Evolutionary conservation across 2,888 invertebrate genomes (phyloP), one percentile per base, ranked within the genome.

Genomic region (Plemyria rubiginata): DNA sequence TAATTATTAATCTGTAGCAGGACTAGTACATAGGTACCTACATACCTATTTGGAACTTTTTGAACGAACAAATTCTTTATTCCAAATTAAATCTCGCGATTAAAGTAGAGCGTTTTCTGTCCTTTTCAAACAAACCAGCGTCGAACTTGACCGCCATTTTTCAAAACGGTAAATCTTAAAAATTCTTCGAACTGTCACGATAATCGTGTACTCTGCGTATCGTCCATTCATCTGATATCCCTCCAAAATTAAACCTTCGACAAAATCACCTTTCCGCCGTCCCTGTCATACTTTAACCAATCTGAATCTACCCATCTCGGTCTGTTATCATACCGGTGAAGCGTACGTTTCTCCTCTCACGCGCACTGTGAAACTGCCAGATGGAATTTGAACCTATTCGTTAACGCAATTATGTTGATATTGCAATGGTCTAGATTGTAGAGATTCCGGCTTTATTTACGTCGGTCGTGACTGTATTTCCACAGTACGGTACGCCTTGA

Each of bases 391-490:
- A 67, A 72, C 80, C 70, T 60, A 85, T 73, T 64, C 15, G 0
- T 4, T 1, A 52, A 29, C 0, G 16, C 0, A 48, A 66, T 80
- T 85, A 58, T 64, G 76, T 75, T 64, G 41, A 70, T 54, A 75
- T 73, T 84, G 28, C 55, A 67, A 15, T 65, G 74, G 70, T 28
- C 48, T 57, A 53, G 66, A 74, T 75, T 54, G 65, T 74, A 64
- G 72, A 85, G 84, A 87, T 85, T 82, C 79, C 67, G 78, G 70
- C 78, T 82, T 87, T 87, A 90, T 91, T 91, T 90, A 91, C 88
- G 86, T 86, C 81, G 78, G 75, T 91, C 92, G 92, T 92, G 92
- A 92, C 90, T 87, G 76, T 82, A 82, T 76, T 79, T 73, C 74
- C 72, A 70, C 76, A 69, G 73, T 72, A 76, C 72, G 66, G 73